These are phyloP conservation scores for Chaetogeoica ovagalla DNA, from an alignment of 2,888 invertebrate genomes.

Conservation along the genomic window DNA sequence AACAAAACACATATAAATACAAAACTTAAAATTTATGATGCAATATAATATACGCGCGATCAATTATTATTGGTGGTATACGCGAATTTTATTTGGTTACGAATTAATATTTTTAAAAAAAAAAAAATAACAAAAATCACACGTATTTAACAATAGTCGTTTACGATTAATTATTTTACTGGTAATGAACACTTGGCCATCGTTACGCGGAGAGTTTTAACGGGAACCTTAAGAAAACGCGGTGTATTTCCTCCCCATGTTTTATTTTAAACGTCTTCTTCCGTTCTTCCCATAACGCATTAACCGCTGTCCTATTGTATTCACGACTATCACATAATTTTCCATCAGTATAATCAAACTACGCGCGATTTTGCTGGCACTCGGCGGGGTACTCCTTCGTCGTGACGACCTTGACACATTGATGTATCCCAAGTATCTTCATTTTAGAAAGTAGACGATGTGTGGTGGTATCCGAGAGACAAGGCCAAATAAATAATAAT, in stretches of 20 bases:
- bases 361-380: conserved; percentile 30
- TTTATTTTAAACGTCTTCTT: not conserved
- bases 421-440: conserved; percentile 43
- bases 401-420: conserved; percentile 47
- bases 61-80: no score
- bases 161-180: no score
- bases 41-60: no score
- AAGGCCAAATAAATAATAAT: conserved; percentile 46
- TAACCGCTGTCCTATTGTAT: not conserved
- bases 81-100: no score
- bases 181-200: not conserved
- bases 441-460: conserved; percentile 49
- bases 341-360: not conserved
- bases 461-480: conserved; percentile 25
- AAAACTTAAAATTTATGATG: not conserved
- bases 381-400: not conserved
- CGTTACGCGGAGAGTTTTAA: not conserved
- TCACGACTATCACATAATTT: not conserved
- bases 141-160: no score
- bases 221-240: not conserved
- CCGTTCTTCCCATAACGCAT: not conserved
- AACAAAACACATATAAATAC: not conserved
- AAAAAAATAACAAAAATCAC: no score
- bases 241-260: no score
- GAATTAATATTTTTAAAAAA: no score